Percentiles rank a stretch among this genome's conserved stretches.
Conservation (phyloP, 2,797 vertebrate species). For the Microchirus variegatus region DNA sequence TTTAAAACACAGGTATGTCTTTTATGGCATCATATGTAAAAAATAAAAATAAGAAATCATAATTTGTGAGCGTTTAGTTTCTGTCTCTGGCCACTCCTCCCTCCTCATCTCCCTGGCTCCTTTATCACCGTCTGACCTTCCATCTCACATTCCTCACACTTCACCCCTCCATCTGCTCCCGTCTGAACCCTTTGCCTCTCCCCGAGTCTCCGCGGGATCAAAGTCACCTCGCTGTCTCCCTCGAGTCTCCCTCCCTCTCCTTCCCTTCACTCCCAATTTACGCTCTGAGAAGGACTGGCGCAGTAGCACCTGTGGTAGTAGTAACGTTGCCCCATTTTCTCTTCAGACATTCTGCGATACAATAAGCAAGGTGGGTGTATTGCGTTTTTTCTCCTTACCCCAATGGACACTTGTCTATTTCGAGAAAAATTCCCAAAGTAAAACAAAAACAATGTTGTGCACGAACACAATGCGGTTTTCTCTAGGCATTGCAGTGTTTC, state of each 20-base stretch:
- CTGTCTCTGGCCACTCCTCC: neutral
- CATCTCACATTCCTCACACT: conserved; percentile 44
- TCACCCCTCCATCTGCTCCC: conserved; percentile 66
- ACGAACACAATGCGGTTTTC: too few relatives aligned
- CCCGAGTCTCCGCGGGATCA: conserved; percentile 50
- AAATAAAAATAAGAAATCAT: neutral
- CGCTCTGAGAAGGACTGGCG: conserved; percentile 16
- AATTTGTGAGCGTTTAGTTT: too few relatives aligned
- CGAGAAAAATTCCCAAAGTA: too few relatives aligned
- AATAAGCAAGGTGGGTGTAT: too few relatives aligned
- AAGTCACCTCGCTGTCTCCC: conserved; percentile 64
- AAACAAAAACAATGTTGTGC: too few relatives aligned
- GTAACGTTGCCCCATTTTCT: conserved; percentile 20
- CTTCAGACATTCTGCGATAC: neutral
- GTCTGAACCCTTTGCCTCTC: conserved; percentile 51
- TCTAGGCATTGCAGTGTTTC: too few relatives aligned
- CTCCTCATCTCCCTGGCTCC: conserved; percentile 14
- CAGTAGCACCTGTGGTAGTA: conserved; percentile 55
- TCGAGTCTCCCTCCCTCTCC: conserved; percentile 31
- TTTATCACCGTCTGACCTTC: conserved; percentile 42
- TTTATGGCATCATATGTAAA: neutral
- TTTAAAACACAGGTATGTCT: neutral
- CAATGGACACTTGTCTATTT: too few relatives aligned
- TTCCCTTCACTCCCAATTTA: conserved; percentile 24
- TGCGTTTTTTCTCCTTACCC: too few relatives aligned